phyloP scores from a whole-genome alignment of 2,888 invertebrate genomes.

The Spatulosminthurus flaviceps region DNA sequence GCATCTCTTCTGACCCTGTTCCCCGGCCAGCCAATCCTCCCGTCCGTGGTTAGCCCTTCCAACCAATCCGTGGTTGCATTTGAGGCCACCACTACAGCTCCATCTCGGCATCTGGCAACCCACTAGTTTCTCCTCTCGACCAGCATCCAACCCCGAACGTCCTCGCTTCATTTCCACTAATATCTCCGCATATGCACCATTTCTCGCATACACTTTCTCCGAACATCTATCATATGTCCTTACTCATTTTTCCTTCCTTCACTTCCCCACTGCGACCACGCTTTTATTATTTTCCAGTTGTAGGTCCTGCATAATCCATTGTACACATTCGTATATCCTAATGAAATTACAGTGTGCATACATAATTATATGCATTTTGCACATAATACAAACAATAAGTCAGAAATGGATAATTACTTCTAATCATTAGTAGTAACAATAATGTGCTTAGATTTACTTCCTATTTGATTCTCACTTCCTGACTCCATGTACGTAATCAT shows the following conservation, averaged over 20 bases:
- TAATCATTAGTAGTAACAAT: too few species aligned
- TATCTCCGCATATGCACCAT: conserved; percentile 6
- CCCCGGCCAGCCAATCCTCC: conserved; percentile 40
- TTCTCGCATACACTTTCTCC: neutral
- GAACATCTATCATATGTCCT: neutral
- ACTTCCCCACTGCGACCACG: neutral
- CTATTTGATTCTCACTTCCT: too few species aligned
- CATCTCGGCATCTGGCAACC: conserved; percentile 32
- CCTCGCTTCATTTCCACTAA: conserved; percentile 11
- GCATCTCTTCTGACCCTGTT: conserved; percentile 31
- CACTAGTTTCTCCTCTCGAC: neutral
- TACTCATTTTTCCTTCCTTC: neutral
- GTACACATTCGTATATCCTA: too few species aligned
- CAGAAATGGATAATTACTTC: too few species aligned
- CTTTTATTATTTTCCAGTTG: too few species aligned
- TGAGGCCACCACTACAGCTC: conserved; percentile 51
- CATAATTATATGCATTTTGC: too few species aligned
- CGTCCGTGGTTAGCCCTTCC: conserved; percentile 52
- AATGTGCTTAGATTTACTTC: too few species aligned
- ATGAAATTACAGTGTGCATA: too few species aligned
- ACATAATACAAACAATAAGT: too few species aligned
- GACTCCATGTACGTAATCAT: too few species aligned
- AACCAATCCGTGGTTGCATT: conserved; percentile 53
- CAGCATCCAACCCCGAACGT: neutral
- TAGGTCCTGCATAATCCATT: too few species aligned